Base-by-base conservation (phyloP, 2,888 invertebrate species). In the Heliconius sara region DNA sequence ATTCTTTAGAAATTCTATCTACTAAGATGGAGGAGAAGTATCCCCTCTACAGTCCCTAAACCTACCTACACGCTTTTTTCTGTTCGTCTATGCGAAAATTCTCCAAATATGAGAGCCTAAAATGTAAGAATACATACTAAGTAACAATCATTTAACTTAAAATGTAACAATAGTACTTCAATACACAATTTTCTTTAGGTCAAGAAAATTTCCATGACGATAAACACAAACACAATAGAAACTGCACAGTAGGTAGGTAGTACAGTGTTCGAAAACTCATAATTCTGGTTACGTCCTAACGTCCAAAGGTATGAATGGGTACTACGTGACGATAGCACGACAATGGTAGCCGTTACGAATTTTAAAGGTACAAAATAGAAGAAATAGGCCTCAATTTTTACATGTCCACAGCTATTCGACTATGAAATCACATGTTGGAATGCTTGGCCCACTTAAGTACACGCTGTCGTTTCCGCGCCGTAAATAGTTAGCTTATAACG, bases 321-420 rank as follows among this genome's bases (percentile, higher is more conserved):
- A 81, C 87, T 91, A 94, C 95, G 94, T 94, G 94, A 93, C 91
- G 89, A 88, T 90, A 90, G 88, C 87, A 89, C 91, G 90, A 91
- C 89, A 92, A 93, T 94, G 93, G 88, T 84, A 88, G 85, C 93
- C 93, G 94, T 93, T 94, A 94, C 93, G 92, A 93, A 93, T 94
- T 93, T 93, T 92, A 91, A 93, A 84, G 85, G 85, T 85, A 52
- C 6, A 52, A 7, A 52, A 22, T 52, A 52, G 19, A 52, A 52
- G 52, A 22, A 52, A 89, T 90, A 91, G 91, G 88, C 87, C 86
- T 87, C 86, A 87, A 90, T 91, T 92, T 93, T 92, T 88, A 88
- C 89, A 85, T 85, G 86, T 88, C 87, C 83, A 85, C 84, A 82
- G 79, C 82, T 83, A 84, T 79, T 84, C 80, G 81, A 82, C 85